Conservation (phyloP, 2,888 invertebrate genomes). For the Cylloceria caligata region DNA sequence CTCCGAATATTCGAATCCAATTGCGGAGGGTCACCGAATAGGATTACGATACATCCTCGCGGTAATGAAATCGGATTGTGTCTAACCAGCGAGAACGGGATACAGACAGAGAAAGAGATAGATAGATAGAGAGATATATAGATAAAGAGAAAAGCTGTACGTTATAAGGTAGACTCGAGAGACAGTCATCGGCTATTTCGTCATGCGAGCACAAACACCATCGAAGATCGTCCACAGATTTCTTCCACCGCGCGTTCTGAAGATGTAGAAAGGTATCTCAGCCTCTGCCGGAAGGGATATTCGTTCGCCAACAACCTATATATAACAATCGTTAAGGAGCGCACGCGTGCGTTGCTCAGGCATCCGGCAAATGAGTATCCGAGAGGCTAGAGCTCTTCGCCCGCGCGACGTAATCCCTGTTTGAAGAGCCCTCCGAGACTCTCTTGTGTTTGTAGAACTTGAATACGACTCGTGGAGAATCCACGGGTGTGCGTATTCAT, state of each 20-base stretch:
- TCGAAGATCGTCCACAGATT: slow-evolving; percentile 28
- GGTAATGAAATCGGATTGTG: slow-evolving; percentile 74
- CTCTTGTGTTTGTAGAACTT: slow-evolving; percentile 60
- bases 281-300: slow-evolving; percentile 64
- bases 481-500: neutral
- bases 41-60: slow-evolving; percentile 75
- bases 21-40: slow-evolving; percentile 68
- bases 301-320: slow-evolving; percentile 63
- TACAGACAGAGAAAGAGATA: neutral
- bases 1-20: slow-evolving; percentile 57
- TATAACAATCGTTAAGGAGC: slow-evolving; percentile 66
- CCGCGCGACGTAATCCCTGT: slow-evolving; percentile 59
- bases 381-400: slow-evolving; percentile 4
- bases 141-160: too few species aligned
- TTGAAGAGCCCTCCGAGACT: slow-evolving; percentile 53
- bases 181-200: neutral
- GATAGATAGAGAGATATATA: too few species aligned
- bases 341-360: slow-evolving; percentile 9
- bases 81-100: slow-evolving; percentile 37
- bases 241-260: neutral
- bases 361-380: slow-evolving; percentile 58
- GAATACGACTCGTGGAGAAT: slow-evolving; percentile 37
- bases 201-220: slow-evolving; percentile 13
- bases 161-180: too few species aligned
- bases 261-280: slow-evolving; percentile 25